Percentiles rank a stretch among this genome's conserved stretches.
Conservation (phyloP, 1,140 invertebrate species). For the Linepithema humile region DNA sequence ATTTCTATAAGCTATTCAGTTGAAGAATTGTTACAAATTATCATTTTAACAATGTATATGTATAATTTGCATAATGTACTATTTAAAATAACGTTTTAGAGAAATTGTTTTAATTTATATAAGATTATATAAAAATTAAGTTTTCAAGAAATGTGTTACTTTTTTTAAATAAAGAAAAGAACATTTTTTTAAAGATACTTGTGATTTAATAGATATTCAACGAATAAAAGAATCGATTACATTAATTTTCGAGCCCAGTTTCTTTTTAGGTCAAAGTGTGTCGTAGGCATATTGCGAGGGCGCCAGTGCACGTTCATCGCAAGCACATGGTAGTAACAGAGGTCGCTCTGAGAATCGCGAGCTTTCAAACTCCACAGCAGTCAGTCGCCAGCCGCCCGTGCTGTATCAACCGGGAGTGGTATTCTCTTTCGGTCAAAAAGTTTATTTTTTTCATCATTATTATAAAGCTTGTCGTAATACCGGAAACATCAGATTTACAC, state of each 20-base stretch:
- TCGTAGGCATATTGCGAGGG: constrained; percentile 21
- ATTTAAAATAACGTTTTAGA: not conserved
- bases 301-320: constrained; percentile 44
- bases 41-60: not conserved
- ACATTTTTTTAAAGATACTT: not conserved
- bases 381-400: constrained; percentile 75
- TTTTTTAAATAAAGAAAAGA: too few relatives aligned
- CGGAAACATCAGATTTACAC: not conserved
- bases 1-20: not conserved
- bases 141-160: too few relatives aligned
- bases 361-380: constrained; percentile 73
- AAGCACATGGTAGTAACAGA: constrained; percentile 77
- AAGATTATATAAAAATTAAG: too few relatives aligned
- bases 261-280: constrained; percentile 45
- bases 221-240: not conserved
- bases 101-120: too few relatives aligned
- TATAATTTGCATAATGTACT: not conserved
- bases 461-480: not conserved
- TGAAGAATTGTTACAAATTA: not conserved
- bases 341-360: constrained; percentile 65
- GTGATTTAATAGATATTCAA: constrained; percentile 10
- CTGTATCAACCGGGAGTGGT: constrained; percentile 69
- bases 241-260: constrained; percentile 25
- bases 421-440: constrained; percentile 40
- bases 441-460: not conserved